Conservation (phyloP, 2,888 invertebrate genomes). For the Brenthis hecate region DNA sequence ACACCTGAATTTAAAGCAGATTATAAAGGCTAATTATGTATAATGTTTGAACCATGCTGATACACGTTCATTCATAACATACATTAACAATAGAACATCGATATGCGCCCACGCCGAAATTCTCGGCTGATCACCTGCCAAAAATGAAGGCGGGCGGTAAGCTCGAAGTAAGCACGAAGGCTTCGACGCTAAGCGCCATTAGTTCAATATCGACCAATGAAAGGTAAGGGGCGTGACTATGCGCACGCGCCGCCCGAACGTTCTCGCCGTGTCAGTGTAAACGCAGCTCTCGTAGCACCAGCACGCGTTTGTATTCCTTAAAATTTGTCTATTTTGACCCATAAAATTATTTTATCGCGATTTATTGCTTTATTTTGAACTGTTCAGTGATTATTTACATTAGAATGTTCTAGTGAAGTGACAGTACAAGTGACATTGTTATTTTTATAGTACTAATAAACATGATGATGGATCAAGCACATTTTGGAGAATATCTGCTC, state of each 20-base stretch:
- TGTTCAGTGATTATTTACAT: slow-evolving; percentile 41
- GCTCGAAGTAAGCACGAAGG: slow-evolving; percentile 63
- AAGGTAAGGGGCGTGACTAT: slow-evolving; percentile 57
- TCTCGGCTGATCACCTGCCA: slow-evolving; percentile 66
- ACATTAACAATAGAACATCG: slow-evolving; percentile 33
- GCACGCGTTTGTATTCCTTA: slow-evolving; percentile 53
- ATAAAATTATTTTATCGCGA: slow-evolving; percentile 56
- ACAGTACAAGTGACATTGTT: slow-evolving; percentile 49
- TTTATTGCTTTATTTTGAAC: slow-evolving; percentile 42
- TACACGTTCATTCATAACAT: slow-evolving; percentile 28
- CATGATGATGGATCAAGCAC: slow-evolving; percentile 81
- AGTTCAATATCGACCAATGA: slow-evolving; percentile 61
- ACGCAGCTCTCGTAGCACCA: slow-evolving; percentile 68
- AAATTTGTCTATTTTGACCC: slow-evolving; percentile 60
- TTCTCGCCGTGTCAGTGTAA: slow-evolving; percentile 62
- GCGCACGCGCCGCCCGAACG: slow-evolving; percentile 75
- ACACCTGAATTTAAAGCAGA: background rate
- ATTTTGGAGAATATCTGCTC: slow-evolving; percentile 76
- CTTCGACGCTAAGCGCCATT: slow-evolving; percentile 63
- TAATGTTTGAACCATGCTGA: slow-evolving; percentile 12
- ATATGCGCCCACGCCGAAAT: slow-evolving; percentile 65
- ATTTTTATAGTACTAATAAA: slow-evolving; percentile 33
- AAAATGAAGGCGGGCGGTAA: slow-evolving; percentile 69
- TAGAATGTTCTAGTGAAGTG: slow-evolving; percentile 70
- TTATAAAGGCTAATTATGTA: slow-evolving; percentile 19